Conservation (phyloP, 2,888 invertebrate species). For the Tupiocoris notatus region DNA sequence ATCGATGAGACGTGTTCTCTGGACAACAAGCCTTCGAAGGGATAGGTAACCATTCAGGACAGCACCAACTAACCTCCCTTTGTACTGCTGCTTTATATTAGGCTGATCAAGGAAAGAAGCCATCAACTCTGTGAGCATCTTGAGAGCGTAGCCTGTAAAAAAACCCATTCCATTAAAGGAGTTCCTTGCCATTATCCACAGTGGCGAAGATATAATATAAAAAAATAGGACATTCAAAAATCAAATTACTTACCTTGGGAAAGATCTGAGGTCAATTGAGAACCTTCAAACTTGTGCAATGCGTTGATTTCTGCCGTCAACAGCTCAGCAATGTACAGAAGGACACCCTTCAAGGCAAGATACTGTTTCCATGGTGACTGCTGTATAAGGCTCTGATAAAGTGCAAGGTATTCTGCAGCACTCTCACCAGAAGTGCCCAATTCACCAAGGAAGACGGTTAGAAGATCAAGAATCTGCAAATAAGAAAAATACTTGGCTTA, state of each 20-base stretch:
- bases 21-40: slow-evolving; percentile 84
- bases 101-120: slow-evolving; percentile 85
- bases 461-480: slow-evolving; percentile 68
- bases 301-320: slow-evolving; percentile 86
- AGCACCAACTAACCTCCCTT: slow-evolving; percentile 81
- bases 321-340: slow-evolving; percentile 79
- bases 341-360: slow-evolving; percentile 80
- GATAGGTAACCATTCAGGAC: slow-evolving; percentile 93
- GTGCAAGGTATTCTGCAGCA: slow-evolving; percentile 82
- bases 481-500: slow-evolving; percentile 57
- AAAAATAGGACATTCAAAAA: too few species aligned
- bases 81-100: slow-evolving; percentile 84
- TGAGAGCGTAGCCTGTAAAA: slow-evolving; percentile 74
- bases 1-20: slow-evolving; percentile 90
- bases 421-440: slow-evolving; percentile 86
- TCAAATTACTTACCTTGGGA: slow-evolving; percentile 66
- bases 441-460: slow-evolving; percentile 85
- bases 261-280: slow-evolving; percentile 88
- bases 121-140: slow-evolving; percentile 83
- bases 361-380: slow-evolving; percentile 93
- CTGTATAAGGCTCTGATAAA: slow-evolving; percentile 82
- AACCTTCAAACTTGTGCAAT: slow-evolving; percentile 84
- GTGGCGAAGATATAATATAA: too few species aligned
- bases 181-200: too few species aligned
- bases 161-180: too few species aligned